phyloP scores from a whole-genome alignment of 2,888 invertebrate genomes.

The Lithophane ornitopus region DNA sequence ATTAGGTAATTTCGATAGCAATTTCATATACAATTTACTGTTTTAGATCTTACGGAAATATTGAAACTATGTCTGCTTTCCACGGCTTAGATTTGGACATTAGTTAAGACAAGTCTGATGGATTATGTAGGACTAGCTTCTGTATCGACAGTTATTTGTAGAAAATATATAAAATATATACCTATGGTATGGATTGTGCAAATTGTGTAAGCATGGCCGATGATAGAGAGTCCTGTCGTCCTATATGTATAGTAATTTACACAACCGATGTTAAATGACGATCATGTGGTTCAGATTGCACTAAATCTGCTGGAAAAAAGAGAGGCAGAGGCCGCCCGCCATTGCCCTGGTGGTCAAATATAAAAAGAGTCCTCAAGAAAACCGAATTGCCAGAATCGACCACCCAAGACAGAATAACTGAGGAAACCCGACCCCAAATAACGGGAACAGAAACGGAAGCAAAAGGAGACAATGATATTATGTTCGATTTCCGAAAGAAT shows the following conservation, averaged over 20 bases:
- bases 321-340: too few species aligned
- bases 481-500: not conserved
- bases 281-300: too few species aligned
- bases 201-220: not conserved
- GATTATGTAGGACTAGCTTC: not conserved
- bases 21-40: conserved; percentile 5
- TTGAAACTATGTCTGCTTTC: conserved; percentile 31
- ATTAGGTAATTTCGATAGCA: conserved; percentile 38
- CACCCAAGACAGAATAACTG: too few species aligned
- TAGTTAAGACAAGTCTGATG: conserved; percentile 8
- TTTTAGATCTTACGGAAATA: conserved; percentile 27
- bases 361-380: too few species aligned
- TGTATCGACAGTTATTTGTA: conserved; percentile 1
- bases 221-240: not conserved
- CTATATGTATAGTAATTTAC: not conserved
- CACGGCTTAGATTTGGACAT: conserved; percentile 18
- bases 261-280: not conserved
- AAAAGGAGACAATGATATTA: not conserved
- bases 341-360: too few species aligned
- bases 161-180: conserved; percentile 4
- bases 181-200: not conserved
- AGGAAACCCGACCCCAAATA: too few species aligned
- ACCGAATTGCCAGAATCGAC: too few species aligned
- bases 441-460: too few species aligned
- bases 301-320: too few species aligned